Base-by-base conservation (phyloP, 2,113 vertebrate genomes). In the Paralichthys olivaceus region DNA sequence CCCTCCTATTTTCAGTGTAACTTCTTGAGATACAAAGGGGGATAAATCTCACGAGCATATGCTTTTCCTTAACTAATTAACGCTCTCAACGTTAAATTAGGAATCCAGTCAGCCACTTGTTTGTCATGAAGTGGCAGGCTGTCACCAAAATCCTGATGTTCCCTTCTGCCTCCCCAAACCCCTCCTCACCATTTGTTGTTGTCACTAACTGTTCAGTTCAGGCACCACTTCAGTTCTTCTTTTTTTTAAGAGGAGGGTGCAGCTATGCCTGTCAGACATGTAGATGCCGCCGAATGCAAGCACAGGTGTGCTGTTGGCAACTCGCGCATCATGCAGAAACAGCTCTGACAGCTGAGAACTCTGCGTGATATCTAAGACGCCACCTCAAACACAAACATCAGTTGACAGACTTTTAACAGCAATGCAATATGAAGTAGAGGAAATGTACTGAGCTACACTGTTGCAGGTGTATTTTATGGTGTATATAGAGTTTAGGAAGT, bases 221-320 rank as follows among this genome's bases (percentile, higher is more conserved):
- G 70, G 26, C 15, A 11, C 34, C 61, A 5, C 28, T 2, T 29
- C 28, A 3, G 2, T 29, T 29, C 28, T 40, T 40, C 9, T 12
- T 13, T 13, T 49, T 82, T 62, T 81, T 69, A 23, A 62, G 63
- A 72, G 63, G 56, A 62, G 11, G 25, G 69, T 76, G 69, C 84
- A 77, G 64, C 54, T 26, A 29, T 14, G 71, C 80, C 84, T 79
- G 83, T 85, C 78, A 74, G 85, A 83, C 69, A 29, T 25, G 60
- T 5, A 40, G 67, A 76, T 69, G 70, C 29, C 28, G 2, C 72
- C 0, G 68, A 73, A 49, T 13, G 23, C 81, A 53, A 23, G 77
- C 72, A 54, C 88, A 91, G 90, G 75, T 90, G 89, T 72, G 78
- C 63, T 22, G 58, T 6, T 86, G 74, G 74, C 80, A 87, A 56